A percentile compares a stretch with the other conserved stretches of the same genome.
Conservation (phyloP, 2,888 invertebrate genomes). For the Allolobophora icterica region DNA sequence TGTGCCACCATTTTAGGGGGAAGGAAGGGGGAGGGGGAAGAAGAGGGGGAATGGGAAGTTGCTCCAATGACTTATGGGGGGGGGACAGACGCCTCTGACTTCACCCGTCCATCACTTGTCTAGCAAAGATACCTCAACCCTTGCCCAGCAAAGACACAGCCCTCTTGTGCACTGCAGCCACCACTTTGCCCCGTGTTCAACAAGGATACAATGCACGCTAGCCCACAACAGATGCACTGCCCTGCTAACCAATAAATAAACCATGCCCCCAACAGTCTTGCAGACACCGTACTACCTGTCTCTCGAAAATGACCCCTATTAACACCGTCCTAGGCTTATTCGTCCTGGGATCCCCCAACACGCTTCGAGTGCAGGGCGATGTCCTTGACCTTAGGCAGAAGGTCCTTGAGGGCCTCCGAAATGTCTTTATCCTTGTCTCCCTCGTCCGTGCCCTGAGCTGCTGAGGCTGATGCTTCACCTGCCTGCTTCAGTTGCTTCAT, state of each 20-base stretch:
- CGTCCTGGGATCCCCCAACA: constrained; percentile 34
- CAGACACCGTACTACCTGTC: background rate
- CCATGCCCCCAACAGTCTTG: background rate
- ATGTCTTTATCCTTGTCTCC: constrained; percentile 21
- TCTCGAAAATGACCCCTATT: background rate
- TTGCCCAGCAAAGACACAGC: background rate
- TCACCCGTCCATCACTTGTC: too few relatives aligned
- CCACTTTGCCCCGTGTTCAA: too few relatives aligned
- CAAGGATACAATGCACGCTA: background rate
- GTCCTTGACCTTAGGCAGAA: constrained; percentile 52
- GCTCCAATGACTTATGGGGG: too few relatives aligned
- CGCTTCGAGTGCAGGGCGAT: constrained; percentile 50
- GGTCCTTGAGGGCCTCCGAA: constrained; percentile 40
- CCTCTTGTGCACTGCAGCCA: background rate
- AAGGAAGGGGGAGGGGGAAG: too few relatives aligned
- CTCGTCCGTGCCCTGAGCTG: constrained; percentile 4
- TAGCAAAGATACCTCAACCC: background rate
- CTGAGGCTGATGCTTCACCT: constrained; percentile 31
- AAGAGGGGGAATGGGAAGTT: too few relatives aligned
- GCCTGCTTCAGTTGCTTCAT: constrained; percentile 49
- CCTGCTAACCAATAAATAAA: background rate
- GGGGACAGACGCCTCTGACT: too few relatives aligned
- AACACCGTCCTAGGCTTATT: background rate
- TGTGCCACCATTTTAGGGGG: too few relatives aligned
- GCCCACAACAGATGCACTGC: background rate